These are phyloP conservation scores for Drosophila mulleri DNA, from an alignment of 2,888 invertebrate species.

Conservation along the genomic window DNA sequence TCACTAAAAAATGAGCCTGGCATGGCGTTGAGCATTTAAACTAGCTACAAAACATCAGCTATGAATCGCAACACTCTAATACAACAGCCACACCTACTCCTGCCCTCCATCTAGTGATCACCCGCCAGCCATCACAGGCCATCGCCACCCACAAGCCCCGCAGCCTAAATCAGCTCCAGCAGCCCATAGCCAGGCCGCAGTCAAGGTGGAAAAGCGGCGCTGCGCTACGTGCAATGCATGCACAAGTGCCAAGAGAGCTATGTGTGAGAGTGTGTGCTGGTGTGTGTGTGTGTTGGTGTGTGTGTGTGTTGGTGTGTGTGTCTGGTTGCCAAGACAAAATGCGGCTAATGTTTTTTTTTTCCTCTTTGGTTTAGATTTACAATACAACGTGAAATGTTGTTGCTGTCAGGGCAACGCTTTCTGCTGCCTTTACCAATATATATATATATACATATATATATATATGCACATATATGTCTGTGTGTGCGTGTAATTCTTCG, in stretches of 20 bases:
- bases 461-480: neutral
- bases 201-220: conserved; percentile 58
- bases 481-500: conserved; percentile 6
- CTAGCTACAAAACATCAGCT: conserved; percentile 79
- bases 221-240: conserved; percentile 71
- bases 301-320: conserved; percentile 25
- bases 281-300: conserved; percentile 9
- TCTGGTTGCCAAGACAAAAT: conserved; percentile 73
- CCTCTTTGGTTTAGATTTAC: conserved; percentile 71
- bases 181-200: conserved; percentile 27
- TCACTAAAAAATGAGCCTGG: conserved; percentile 79
- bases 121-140: no score
- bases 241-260: conserved; percentile 35
- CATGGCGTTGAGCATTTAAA: conserved; percentile 80
- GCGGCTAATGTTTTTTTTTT: conserved; percentile 74
- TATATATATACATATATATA: neutral
- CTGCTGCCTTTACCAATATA: conserved; percentile 5
- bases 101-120: no score
- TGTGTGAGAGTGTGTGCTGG: conserved; percentile 29
- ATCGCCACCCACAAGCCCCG: no score
- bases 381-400: conserved; percentile 65
- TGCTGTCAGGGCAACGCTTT: conserved; percentile 41
- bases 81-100: conserved; percentile 6
- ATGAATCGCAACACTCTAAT: conserved; percentile 56
- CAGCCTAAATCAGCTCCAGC: neutral